Base-by-base conservation (phyloP, 1,140 invertebrate species). In the Heliconius nattereri region DNA sequence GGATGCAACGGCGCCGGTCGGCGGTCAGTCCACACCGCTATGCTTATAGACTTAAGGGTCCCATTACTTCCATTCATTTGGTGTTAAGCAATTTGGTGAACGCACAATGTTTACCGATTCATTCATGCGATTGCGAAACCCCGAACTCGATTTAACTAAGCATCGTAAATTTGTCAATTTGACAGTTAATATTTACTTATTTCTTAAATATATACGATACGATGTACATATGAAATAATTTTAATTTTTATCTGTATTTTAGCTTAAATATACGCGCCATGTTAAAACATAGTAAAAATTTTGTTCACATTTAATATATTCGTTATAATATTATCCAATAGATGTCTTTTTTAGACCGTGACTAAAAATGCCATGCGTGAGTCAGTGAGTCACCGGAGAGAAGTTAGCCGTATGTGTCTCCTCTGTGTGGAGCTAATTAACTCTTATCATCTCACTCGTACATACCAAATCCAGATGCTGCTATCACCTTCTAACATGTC, bases 41-140 rank as follows among this genome's bases (percentile, higher is more conserved):
- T 83, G 86, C 85, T 82, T 81, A 81, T 75, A 45, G 72, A 87
- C 89, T 91, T 91, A 89, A 91, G 90, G 88, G 86, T 90, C 87
- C 86, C 91, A 35, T 35, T 35, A 35, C 32, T 35, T 35, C 32
- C 32, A 94, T 93, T 94, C 91, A 93, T 93, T 92, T 91, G 83
- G 91, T 89, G 87, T 94, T 92, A 90, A 91, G 92, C 90, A 94
- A 94, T 91, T 91, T 91, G 81, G 90, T 92, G 86, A 92, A 92
- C 85, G 87, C 89, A 89, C 84, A 88, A 87, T 86, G 86, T 92
- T 93, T 92, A 89, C 85, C 85, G 85, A 88, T 91, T 90, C 91
- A 94, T 93, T 93, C 92, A 92, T 89, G 79, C 83, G 81, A 80
- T 92, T 92, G 85, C 85, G 87, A 84, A 90, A 91, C 77, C 72